Evolutionary conservation across 2,888 invertebrate genomes (phyloP), one percentile per base, ranked within the genome.

Genomic region (Rhamnusium bicolor): DNA sequence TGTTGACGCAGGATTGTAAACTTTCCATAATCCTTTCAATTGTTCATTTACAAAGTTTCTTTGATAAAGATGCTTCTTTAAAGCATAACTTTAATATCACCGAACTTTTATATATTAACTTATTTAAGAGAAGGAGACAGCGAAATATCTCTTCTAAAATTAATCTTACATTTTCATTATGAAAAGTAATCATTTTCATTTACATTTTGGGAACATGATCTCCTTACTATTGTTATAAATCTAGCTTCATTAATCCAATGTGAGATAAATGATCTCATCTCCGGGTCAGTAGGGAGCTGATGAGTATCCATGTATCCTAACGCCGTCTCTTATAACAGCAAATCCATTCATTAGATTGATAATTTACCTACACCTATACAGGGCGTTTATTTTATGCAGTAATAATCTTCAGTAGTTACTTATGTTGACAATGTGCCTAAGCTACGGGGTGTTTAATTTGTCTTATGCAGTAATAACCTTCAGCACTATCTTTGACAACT

Each of bases 11-110:
- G 80, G 81, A 81, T 79, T 80, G 80, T 76, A 78, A 82, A 82
- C 78, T 82, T 81, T 79, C 79, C 77, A 73, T 81, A 83, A 83
- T 81, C 81, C 80, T 80, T 82, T 82, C 82, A 82, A 82, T 83
- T 83, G 83, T 83, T 79, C 82, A 80, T 83, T 81, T 82, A 73
- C 71, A 79, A 83, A 80, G 82, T 83, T 82, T 80, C 80, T 76
- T 76, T 67, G 75, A 73, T 71, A 76, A 78, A 75, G 78, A 80
- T 78, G 76, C 72, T 74, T 73, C 75, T 71, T 77, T 62, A 68
- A 77, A 75, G 73, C 69, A 72, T 70, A 73, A 74, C 69, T 76
- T 73, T 67, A 73, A 76, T 74, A 77, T 65, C 69, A 66, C 66
- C 72, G 63, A 77, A 77, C 72, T 63, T 63, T 77, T 77, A 74